phyloP scores from a whole-genome alignment of 2,797 vertebrate species.

The Glossophaga mutica region DNA sequence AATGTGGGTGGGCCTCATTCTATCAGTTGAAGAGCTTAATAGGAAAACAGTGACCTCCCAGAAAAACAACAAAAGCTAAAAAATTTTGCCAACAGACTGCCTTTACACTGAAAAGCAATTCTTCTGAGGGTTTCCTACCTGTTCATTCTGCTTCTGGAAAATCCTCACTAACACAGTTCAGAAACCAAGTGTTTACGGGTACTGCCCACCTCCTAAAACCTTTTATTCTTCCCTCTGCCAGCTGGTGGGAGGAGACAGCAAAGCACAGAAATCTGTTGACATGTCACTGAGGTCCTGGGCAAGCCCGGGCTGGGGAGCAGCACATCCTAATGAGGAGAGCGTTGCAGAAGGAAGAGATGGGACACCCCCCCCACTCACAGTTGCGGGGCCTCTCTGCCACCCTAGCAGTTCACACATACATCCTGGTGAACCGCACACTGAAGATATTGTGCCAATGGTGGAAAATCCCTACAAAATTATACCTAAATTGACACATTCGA shows the following conservation, averaged over 20 bases:
- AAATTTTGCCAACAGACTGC: background rate
- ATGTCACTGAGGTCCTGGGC: background rate
- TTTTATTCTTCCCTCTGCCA: background rate
- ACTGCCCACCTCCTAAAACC: background rate
- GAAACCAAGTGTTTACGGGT: background rate
- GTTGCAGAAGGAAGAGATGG: too few relatives aligned
- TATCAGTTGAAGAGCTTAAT: background rate
- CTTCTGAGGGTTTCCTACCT: background rate
- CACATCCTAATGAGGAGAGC: background rate
- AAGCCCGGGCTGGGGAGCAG: background rate
- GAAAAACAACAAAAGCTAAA: background rate
- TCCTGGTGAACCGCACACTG: background rate
- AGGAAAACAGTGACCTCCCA: background rate
- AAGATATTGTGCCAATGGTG: background rate
- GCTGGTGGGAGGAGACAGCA: background rate
- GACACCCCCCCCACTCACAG: background rate
- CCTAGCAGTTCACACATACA: background rate
- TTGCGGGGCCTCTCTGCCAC: background rate
- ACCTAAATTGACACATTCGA: background rate
- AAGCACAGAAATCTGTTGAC: background rate
- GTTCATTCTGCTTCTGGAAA: background rate
- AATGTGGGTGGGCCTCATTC: background rate
- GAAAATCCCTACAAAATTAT: background rate
- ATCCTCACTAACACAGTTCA: background rate
- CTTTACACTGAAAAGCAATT: background rate